Evolutionary conservation across 1,140 invertebrate species (phyloP), one percentile per base, ranked within the genome.

Genomic region (Pectinophora gossypiella): DNA sequence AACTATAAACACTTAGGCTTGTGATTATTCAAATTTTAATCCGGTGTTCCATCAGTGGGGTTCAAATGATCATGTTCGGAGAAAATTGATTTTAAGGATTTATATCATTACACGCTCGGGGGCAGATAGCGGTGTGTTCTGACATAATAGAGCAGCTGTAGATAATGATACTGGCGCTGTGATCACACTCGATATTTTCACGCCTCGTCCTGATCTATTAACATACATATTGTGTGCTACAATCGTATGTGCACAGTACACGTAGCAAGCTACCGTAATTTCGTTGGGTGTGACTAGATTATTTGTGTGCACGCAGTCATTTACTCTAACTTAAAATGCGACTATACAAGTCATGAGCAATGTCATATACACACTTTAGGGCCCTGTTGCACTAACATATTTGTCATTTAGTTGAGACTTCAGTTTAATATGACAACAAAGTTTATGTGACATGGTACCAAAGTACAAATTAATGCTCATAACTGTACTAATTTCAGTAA

Each of bases 141-240:
- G 50, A 45, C 18, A 19, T 44, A 35, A 44, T 23, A 51, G 12
- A 22, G 42, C 19, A 21, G 42, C 19, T 13, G 18, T 21, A 9
- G 19, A 19, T 20, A 44, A 44, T 44, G 2, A 21, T 20, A 21
- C 10, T 21, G 42, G 42, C 19, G 20, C 18, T 44, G 19, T 13
- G 18, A 44, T 44, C 38, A 19, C 42, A 52, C 35, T 52, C 19
- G 50, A 52, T 52, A 52, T 52, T 32, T 51, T 45, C 50, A 35
- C 22, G 43, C 23, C 23, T 52, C 19, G 46, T 36, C 46, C 46
- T 36, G 50, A 18, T 52, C 50, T 27, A 52, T 44, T 52, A 45
- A 52, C 50, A 52, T 23, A 52, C 50, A 40, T 40, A 40, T 40
- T 15, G 36, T 15, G 36, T 10, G 10, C 36, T 15, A 40, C 36